These are phyloP conservation scores for Patella ulyssiponensis DNA, from an alignment of 2,888 invertebrate species.

Conservation along the genomic window DNA sequence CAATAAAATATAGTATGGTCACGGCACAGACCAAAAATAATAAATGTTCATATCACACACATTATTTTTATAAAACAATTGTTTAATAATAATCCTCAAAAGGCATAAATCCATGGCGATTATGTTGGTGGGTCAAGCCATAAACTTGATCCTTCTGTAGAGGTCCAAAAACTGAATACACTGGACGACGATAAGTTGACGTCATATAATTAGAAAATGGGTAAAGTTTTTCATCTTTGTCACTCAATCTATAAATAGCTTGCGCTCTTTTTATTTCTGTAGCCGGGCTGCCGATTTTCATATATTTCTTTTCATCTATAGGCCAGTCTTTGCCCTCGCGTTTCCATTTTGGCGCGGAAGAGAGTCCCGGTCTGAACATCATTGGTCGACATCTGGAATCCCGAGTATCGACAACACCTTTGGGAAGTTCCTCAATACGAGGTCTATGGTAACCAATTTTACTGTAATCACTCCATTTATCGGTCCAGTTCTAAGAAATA, in stretches of 20 bases:
- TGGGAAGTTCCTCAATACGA: constrained; percentile 59
- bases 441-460: constrained; percentile 49
- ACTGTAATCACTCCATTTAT: constrained; percentile 63
- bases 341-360: constrained; percentile 56
- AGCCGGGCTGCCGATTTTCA: constrained; percentile 54
- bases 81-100: constrained; percentile 68
- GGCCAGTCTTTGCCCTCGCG: constrained; percentile 62
- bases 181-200: constrained; percentile 67
- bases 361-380: constrained; percentile 58
- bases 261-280: constrained; percentile 64
- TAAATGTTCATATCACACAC: too few relatives aligned
- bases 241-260: constrained; percentile 61
- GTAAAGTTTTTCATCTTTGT: constrained; percentile 64
- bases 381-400: constrained; percentile 61
- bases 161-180: constrained; percentile 70
- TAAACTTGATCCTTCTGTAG: constrained; percentile 64
- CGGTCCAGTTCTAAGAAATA: constrained; percentile 61
- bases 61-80: too few relatives aligned
- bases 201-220: constrained; percentile 70
- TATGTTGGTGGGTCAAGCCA: constrained; percentile 68
- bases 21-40: too few relatives aligned
- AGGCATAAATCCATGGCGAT: constrained; percentile 69
- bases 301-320: constrained; percentile 43
- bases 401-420: constrained; percentile 48
- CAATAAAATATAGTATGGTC: too few relatives aligned